These are phyloP conservation scores for Amniataba percoides DNA, from an alignment of 2,797 vertebrate genomes.

Conservation along the genomic window DNA sequence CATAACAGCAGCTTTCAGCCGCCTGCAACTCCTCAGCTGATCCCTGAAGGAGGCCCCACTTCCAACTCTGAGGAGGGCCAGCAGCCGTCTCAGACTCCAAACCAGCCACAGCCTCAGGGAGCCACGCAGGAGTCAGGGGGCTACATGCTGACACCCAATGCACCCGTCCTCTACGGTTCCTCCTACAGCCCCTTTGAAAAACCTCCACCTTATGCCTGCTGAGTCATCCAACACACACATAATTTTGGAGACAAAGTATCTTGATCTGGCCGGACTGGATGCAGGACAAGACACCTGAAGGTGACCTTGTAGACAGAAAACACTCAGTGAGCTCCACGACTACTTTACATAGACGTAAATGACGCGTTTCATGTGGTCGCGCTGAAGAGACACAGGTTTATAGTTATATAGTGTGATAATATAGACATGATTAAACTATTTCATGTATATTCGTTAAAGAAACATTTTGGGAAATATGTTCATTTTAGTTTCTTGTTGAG, in stretches of 20 bases:
- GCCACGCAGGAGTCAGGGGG: constrained; percentile 84
- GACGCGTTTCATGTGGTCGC: constrained; percentile 22
- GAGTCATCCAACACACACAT: constrained; percentile 54
- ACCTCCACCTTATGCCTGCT: constrained; percentile 93
- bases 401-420: constrained; percentile 34
- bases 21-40: constrained; percentile 82
- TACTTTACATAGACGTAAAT: constrained; percentile 29
- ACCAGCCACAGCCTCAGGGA: constrained; percentile 83
- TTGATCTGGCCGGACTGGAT: constrained; percentile 44
- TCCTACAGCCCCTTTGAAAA: constrained; percentile 90
- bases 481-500: constrained; percentile 3
- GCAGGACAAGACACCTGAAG: constrained; percentile 55
- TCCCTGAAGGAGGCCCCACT: constrained; percentile 58
- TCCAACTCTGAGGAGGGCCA: constrained; percentile 79
- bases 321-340: constrained; percentile 9
- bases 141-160: constrained; percentile 87
- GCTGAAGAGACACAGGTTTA: constrained; percentile 28
- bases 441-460: constrained; percentile 19
- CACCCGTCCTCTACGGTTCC: constrained; percentile 85
- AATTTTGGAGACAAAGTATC: background rate
- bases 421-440: constrained; percentile 33
- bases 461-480: constrained; percentile 5
- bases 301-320: constrained; percentile 27
- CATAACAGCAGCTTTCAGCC: constrained; percentile 84
- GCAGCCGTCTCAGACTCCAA: constrained; percentile 81